Evolutionary conservation across 2,113 vertebrate species (phyloP).

Genomic region (Ornithorhynchus anatinus): DNA sequence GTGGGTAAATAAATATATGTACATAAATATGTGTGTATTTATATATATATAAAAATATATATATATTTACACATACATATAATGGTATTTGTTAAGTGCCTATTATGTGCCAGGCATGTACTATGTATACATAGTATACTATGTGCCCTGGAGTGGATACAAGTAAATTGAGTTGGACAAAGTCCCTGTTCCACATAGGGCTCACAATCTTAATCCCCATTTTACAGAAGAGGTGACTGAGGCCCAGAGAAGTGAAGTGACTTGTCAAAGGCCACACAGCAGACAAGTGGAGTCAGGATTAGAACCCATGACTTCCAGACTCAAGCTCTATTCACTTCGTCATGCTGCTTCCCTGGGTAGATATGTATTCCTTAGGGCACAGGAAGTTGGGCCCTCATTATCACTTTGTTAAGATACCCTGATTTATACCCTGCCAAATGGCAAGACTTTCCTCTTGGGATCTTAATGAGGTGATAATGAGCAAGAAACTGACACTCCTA

Average conservation of each 20-base stretch:
- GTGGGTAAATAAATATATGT: neutral
- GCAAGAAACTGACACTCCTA: neutral
- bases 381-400: neutral
- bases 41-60: neutral
- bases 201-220: no score
- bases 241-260: neutral
- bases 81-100: neutral
- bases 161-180: no score
- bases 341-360: no score
- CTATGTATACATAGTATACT: neutral
- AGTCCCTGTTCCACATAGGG: no score
- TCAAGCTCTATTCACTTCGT: no score
- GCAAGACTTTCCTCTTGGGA: neutral
- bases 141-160: neutral
- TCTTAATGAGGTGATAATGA: neutral
- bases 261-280: no score
- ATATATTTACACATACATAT: neutral
- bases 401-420: neutral
- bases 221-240: neutral
- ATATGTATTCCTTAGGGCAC: no score
- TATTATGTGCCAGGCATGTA: neutral
- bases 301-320: no score
- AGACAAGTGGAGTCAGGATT: no score
- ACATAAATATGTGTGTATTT: neutral
- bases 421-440: neutral